These are phyloP conservation scores for Florisuga fusca DNA, from an alignment of 2,797 vertebrate genomes.

Conservation along the genomic window DNA sequence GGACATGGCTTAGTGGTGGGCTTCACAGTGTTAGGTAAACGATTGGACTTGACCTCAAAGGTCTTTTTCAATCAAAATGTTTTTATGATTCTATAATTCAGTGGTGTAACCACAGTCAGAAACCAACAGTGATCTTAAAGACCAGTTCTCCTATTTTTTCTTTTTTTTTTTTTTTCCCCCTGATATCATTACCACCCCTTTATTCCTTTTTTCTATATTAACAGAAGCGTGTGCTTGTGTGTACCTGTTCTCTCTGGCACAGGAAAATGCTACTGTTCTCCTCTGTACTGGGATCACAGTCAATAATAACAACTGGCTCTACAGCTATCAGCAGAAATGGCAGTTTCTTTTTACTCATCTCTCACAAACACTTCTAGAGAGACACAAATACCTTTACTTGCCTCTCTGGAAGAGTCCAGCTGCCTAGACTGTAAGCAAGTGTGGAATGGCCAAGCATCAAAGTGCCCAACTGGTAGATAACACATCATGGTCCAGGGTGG, in stretches of 20 bases:
- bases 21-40: too few relatives aligned
- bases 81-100: neutral
- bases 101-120: neutral
- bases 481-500: neutral
- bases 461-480: neutral
- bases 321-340: neutral
- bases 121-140: neutral
- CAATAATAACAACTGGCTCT: neutral
- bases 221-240: neutral
- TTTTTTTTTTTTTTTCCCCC: conserved; percentile 17
- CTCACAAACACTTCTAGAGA: neutral
- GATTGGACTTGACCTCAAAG: too few relatives aligned
- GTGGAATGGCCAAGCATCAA: neutral
- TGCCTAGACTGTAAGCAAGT: neutral
- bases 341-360: neutral
- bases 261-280: neutral
- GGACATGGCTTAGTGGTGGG: too few relatives aligned
- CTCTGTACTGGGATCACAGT: neutral
- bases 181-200: neutral
- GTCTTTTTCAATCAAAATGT: too few relatives aligned
- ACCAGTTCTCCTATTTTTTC: neutral
- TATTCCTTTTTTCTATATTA: neutral
- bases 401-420: neutral
- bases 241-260: neutral
- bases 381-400: neutral